These are phyloP conservation scores for Heteropelma amictum DNA, from an alignment of 2,888 invertebrate species.

Conservation along the genomic window DNA sequence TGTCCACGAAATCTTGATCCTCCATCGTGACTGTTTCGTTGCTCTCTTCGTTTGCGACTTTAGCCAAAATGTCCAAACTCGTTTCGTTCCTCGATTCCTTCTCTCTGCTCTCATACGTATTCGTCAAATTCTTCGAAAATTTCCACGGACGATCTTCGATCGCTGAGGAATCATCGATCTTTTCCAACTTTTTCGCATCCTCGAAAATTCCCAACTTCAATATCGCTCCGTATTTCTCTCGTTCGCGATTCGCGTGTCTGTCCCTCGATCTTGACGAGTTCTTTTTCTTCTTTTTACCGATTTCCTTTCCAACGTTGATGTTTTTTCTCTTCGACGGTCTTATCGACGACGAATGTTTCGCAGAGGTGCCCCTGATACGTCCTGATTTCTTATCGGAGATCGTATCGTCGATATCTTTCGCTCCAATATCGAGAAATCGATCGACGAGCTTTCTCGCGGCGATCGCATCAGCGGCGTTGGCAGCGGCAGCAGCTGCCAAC, in stretches of 20 bases:
- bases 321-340: neutral
- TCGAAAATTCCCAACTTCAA: neutral
- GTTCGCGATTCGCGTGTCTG: neutral
- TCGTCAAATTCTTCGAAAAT: no score
- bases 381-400: neutral
- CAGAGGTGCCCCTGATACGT: neutral
- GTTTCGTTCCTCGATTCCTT: no score
- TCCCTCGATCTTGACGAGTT: no score
- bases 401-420: conserved; percentile 23
- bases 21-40: no score
- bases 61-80: no score
- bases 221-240: neutral
- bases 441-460: neutral
- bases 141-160: neutral
- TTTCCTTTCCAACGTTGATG: neutral
- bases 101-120: no score
- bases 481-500: conserved; percentile 9
- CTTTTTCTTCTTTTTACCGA: neutral
- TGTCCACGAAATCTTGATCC: no score
- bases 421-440: neutral
- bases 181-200: neutral
- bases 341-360: neutral
- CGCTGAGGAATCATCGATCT: neutral
- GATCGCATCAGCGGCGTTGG: neutral
- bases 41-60: no score